Base-by-base conservation (phyloP, 30 jellyfish, hydroid and myxozoan species). In the Pseudorhiza aurosa region DNA sequence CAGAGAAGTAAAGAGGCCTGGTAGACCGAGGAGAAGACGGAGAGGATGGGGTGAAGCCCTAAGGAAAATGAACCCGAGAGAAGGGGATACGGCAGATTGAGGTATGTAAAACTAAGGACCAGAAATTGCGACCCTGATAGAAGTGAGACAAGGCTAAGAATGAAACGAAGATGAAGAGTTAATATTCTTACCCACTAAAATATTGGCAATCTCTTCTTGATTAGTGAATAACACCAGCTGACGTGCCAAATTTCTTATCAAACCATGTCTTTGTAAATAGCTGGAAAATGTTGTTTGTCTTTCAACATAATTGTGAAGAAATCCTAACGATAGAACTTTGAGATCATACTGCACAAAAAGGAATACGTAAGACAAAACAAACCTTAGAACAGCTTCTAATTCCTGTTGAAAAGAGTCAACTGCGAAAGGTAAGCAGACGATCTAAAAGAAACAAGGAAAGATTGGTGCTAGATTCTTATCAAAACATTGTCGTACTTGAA, bases 361-460 rank as follows among this genome's bases (percentile, higher is more conserved):
- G 14, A 24, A 26, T 14, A 17, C 17, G 50, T 8, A 36, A 26
- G n/a, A 21, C 27, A 4, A 28, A 60, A 2, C 12, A 14, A 50
- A 68, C 77, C 95, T 68, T 19, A 83, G 81, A 29, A 83, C 77
- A n/a, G 58, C 83, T 18, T 58, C 74, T 53, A 53, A 68, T 27
- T 62, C 75, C 30, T 49, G 45, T 40, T 83, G 95, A 27, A 68
- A 78, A 10, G 82, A 37, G 26, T 83, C 95, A 39, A 70, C 80
- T 8, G 95, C 88, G 39, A 83, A 68, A 0, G 95, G 95, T 17
- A 83, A 40, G 46, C 95, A 83, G 1, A 83, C 63, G 55, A 83
- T 56, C 75, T 71, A 76, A 0, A 71, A 27, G 3, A 53, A 14
- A 29, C 47, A 32, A 32, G 0, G 45, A 65, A 19, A 2, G 29